These are phyloP conservation scores for Uloborus plumipes DNA, from an alignment of 2,888 invertebrate genomes.

Conservation along the genomic window DNA sequence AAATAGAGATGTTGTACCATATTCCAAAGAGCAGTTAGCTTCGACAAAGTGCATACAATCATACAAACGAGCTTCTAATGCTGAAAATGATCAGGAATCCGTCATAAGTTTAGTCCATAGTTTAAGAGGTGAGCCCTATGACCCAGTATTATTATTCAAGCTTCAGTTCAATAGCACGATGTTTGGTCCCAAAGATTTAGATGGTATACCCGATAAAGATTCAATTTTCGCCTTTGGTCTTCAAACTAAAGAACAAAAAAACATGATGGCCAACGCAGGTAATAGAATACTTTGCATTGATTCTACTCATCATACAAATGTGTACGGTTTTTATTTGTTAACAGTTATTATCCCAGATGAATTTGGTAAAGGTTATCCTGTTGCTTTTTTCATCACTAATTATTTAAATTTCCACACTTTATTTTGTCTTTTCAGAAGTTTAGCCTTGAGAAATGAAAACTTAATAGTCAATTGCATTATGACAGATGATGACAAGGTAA, in stretches of 20 bases:
- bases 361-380: slow-evolving; percentile 8
- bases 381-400: slow-evolving; percentile 19
- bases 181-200: background rate
- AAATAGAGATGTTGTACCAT: too few relatives aligned
- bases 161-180: background rate
- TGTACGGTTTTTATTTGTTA: slow-evolving; percentile 11
- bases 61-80: too few relatives aligned
- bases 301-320: slow-evolving; percentile 7
- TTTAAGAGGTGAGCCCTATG: background rate
- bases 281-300: slow-evolving; percentile 15
- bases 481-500: slow-evolving; percentile 19
- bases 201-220: too few relatives aligned
- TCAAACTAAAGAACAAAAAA: background rate
- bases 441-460: slow-evolving; percentile 8
- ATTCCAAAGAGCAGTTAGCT: too few relatives aligned
- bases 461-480: slow-evolving; percentile 20
- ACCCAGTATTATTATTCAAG: background rate
- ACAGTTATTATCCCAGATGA: slow-evolving; percentile 23
- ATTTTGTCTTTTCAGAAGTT: too few relatives aligned
- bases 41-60: too few relatives aligned
- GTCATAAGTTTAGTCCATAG: background rate
- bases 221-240: background rate
- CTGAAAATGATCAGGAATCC: too few relatives aligned
- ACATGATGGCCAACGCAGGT: background rate
- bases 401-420: too few relatives aligned